These are phyloP conservation scores for Paradoxurus hermaphroditus DNA, from an alignment of 2,113 vertebrate genomes.

Conservation along the genomic window DNA sequence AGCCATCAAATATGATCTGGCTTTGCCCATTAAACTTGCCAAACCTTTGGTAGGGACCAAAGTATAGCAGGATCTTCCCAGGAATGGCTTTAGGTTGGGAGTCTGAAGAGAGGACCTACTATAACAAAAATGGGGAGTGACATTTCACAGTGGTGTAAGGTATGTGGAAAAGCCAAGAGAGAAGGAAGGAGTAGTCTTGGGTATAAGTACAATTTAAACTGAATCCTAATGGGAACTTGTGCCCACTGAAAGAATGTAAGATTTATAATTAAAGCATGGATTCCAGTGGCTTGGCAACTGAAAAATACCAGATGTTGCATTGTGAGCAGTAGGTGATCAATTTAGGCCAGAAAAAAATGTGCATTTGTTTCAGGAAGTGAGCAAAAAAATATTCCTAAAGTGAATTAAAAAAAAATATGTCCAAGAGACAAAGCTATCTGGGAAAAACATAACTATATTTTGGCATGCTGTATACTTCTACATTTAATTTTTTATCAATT, in stretches of 20 bases:
- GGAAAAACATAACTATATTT: neutral
- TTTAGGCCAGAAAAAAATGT: neutral
- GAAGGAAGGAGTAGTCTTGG: neutral
- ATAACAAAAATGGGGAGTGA: neutral
- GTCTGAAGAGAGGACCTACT: neutral
- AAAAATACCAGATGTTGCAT: conserved; percentile 3
- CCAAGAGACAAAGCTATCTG: neutral
- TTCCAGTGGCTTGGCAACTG: neutral
- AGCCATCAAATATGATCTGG: neutral
- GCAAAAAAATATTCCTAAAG: neutral
- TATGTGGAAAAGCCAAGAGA: neutral
- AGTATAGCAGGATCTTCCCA: neutral
- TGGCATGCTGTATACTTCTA: neutral
- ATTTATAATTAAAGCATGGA: conserved; percentile 14
- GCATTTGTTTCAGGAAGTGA: conserved; percentile 16
- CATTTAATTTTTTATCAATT: neutral
- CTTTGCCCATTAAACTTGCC: neutral
- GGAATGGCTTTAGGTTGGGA: neutral
- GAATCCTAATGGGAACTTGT: neutral
- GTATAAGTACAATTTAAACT: neutral
- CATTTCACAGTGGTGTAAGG: neutral
- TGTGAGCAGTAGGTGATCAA: neutral
- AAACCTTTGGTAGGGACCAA: neutral
- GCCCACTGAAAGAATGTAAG: neutral
- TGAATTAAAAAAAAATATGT: neutral